phyloP scores from a whole-genome alignment of 2,113 vertebrate genomes.

The Orientallactaga bullata region DNA sequence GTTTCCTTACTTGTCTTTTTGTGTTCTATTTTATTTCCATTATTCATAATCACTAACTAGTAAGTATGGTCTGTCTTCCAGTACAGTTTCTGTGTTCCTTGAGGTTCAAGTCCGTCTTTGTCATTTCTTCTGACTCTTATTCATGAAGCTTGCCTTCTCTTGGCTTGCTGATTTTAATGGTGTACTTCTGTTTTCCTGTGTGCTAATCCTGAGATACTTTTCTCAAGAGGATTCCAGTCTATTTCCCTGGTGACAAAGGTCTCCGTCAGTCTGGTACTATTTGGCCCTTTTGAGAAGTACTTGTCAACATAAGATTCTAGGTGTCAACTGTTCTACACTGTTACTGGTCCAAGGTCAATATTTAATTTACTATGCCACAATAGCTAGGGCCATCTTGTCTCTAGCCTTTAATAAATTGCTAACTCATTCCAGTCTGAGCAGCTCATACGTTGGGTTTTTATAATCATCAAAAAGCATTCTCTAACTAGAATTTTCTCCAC shows the following conservation, averaged over 20 bases:
- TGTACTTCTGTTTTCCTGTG: background rate
- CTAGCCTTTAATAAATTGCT: background rate
- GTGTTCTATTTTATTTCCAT: slow-evolving; percentile 1
- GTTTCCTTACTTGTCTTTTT: background rate
- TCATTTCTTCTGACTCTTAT: slow-evolving; percentile 7
- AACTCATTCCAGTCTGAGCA: background rate
- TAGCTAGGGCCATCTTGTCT: background rate
- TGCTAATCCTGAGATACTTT: background rate
- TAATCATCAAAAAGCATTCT: background rate
- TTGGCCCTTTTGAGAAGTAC: background rate
- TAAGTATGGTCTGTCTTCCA: background rate
- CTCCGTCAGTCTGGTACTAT: background rate
- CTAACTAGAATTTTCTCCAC: background rate
- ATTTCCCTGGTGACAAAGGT: background rate
- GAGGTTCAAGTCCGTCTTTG: background rate
- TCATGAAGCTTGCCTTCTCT: background rate
- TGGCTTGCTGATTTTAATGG: background rate
- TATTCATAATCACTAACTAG: background rate
- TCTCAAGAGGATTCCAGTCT: background rate
- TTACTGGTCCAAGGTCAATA: background rate
- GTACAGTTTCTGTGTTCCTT: background rate
- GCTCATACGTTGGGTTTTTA: background rate
- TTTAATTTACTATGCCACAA: background rate
- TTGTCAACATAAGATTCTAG: background rate
- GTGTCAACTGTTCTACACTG: background rate